These are phyloP conservation scores for Dermochelys coriacea DNA, from an alignment of 2,797 vertebrate genomes.

Conservation along the genomic window DNA sequence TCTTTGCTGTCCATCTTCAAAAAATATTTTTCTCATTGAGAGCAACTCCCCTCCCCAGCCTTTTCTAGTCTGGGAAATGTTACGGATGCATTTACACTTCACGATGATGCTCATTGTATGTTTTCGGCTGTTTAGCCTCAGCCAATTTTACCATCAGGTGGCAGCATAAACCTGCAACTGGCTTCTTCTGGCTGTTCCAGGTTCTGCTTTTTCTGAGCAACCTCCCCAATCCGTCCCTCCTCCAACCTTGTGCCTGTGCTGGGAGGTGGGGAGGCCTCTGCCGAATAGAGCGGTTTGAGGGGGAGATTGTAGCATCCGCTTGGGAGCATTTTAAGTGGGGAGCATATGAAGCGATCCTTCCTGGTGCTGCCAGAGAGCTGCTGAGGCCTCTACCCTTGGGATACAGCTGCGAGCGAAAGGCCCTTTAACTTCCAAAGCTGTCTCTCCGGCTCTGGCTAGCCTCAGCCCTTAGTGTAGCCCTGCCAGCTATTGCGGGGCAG, in stretches of 20 bases:
- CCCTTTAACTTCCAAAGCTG: neutral
- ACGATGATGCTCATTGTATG: too few relatives aligned
- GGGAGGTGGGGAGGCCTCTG: too few relatives aligned
- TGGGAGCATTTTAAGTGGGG: too few relatives aligned
- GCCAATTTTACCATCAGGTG: neutral
- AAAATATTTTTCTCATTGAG: too few relatives aligned
- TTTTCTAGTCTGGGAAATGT: neutral
- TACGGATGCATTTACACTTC: neutral
- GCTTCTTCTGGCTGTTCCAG: neutral
- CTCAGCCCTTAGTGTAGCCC: neutral
- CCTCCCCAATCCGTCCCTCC: neutral
- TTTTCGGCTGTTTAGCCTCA: too few relatives aligned
- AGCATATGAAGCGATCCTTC: neutral
- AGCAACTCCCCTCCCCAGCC: too few relatives aligned
- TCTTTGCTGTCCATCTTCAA: too few relatives aligned
- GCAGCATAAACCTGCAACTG: neutral
- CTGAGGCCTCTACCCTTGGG: neutral
- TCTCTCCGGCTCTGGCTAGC: neutral
- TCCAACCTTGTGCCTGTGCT: too few relatives aligned
- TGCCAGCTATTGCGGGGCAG: neutral
- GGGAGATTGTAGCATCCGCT: fast-evolving
- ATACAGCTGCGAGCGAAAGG: neutral
- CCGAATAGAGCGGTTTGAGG: too few relatives aligned
- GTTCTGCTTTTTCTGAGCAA: neutral
- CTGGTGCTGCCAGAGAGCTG: neutral